phyloP scores from a whole-genome alignment of 2,797 vertebrate species.

The Acanthiza pusilla region DNA sequence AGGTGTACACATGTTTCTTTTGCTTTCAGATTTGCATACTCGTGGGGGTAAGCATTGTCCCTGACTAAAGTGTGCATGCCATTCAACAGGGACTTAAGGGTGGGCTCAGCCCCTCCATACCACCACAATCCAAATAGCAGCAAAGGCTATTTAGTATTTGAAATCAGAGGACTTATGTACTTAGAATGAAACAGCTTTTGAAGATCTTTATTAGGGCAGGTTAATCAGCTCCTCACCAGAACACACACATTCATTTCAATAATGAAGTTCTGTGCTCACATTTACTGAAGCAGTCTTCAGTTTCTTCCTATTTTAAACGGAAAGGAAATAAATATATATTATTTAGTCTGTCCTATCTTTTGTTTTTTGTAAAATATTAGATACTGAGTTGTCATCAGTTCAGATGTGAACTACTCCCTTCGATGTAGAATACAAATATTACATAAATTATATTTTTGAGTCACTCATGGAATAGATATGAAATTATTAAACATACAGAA shows the following conservation, averaged over 20 bases:
- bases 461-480: constrained; percentile 35
- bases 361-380: background rate
- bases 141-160: background rate
- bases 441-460: constrained; percentile 30
- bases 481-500: constrained; percentile 35
- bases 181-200: background rate
- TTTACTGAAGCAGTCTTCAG: background rate
- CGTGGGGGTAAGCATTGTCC: background rate
- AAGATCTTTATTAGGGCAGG: background rate
- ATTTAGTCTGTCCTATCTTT: background rate
- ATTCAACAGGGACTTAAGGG: background rate
- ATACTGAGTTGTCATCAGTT: background rate
- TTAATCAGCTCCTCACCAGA: background rate
- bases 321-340: background rate
- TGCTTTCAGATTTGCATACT: background rate
- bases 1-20: background rate
- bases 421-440: background rate
- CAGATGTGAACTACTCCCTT: background rate
- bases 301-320: background rate
- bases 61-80: background rate
- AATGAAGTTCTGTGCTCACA: background rate
- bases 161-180: background rate
- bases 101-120: background rate
- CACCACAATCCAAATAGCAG: background rate
- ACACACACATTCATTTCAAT: background rate